A percentile compares a stretch with the other conserved stretches of the same genome.
phyloP scores from a whole-genome alignment of 2,888 invertebrate species.

The Idaea aversata region DNA sequence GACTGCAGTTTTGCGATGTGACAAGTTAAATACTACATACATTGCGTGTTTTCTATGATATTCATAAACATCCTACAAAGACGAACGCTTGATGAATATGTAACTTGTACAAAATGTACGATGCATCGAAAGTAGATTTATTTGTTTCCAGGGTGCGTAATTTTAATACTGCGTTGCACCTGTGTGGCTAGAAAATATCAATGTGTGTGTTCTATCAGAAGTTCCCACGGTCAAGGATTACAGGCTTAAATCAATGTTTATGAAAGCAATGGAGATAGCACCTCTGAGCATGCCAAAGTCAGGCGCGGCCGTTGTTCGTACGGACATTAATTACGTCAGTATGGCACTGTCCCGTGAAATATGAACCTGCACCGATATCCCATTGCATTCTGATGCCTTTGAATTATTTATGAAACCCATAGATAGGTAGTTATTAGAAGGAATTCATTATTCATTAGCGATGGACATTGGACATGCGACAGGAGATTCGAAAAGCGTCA shows the following conservation, averaged over 20 bases:
- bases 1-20: too few relatives aligned
- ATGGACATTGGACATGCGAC: background rate
- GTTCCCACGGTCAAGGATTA: too few relatives aligned
- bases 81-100: too few relatives aligned
- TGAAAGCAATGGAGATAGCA: constrained; percentile 39
- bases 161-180: too few relatives aligned
- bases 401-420: constrained; percentile 58
- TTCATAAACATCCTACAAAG: too few relatives aligned
- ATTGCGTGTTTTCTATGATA: too few relatives aligned
- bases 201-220: too few relatives aligned
- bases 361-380: constrained; percentile 65
- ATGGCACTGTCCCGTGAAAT: constrained; percentile 60
- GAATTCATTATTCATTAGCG: background rate
- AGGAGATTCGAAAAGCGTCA: background rate
- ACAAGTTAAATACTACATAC: too few relatives aligned
- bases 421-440: constrained; percentile 11
- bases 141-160: too few relatives aligned
- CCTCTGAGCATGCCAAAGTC: constrained; percentile 42
- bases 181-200: too few relatives aligned
- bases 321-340: constrained; percentile 58
- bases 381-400: constrained; percentile 57
- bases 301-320: constrained; percentile 42
- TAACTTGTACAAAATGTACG: too few relatives aligned
- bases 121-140: too few relatives aligned
- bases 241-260: constrained; percentile 55